Evolutionary conservation across 30 jellyfish, hydroid and myxozoan species (phyloP).

Genomic region (Nemopilema nomurai): DNA sequence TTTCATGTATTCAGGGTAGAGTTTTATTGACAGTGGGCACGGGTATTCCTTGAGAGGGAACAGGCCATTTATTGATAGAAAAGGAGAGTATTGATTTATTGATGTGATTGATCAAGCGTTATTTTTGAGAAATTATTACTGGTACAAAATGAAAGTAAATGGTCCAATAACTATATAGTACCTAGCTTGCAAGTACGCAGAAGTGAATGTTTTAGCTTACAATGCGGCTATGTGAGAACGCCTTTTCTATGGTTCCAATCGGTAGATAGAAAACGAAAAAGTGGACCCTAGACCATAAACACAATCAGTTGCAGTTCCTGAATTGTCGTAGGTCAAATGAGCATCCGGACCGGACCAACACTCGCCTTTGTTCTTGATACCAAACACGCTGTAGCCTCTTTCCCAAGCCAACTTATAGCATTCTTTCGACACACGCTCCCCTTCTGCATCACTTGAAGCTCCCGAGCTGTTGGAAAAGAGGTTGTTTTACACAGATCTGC

Average conservation of each 20-base stretch:
- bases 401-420: not conserved
- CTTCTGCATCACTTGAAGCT: not conserved
- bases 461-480: not conserved
- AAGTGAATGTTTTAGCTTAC: too few species aligned
- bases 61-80: too few species aligned
- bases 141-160: too few species aligned
- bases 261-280: slow-evolving; percentile 42
- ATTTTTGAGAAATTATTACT: too few species aligned
- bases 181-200: too few species aligned
- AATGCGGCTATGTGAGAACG: not conserved
- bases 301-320: slow-evolving; percentile 58
- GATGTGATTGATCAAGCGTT: too few species aligned
- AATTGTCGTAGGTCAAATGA: slow-evolving; percentile 27
- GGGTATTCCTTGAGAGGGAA: too few species aligned
- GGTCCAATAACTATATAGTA: too few species aligned
- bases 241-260: not conserved
- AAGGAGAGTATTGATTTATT: too few species aligned
- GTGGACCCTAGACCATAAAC: slow-evolving; percentile 48
- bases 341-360: slow-evolving; percentile 91
- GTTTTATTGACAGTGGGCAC: too few species aligned
- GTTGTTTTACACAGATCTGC: too few species aligned
- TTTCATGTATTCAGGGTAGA: too few species aligned
- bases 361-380: slow-evolving; percentile 71
- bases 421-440: not conserved
- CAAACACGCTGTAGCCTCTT: slow-evolving; percentile 54